Evolutionary conservation across 2,888 invertebrate species (phyloP).

Genomic region (Euphydryas editha): DNA sequence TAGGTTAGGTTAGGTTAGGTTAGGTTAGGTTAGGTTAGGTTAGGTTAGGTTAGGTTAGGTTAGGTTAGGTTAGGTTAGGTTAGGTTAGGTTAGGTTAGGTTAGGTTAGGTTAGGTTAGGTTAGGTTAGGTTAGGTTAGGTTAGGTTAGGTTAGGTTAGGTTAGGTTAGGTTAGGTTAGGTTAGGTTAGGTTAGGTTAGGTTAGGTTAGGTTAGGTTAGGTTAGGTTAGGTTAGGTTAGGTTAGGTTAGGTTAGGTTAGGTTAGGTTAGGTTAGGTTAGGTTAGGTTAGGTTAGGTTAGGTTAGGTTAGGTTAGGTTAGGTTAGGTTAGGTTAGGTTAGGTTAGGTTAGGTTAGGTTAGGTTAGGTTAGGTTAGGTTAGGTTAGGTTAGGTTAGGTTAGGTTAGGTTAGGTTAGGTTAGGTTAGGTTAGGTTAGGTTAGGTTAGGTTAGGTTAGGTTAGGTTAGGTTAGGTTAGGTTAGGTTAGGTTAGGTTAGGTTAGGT

Average conservation of each 20-base stretch:
- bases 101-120: conserved; percentile 34
- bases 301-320: conserved; percentile 19
- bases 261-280: conserved; percentile 36
- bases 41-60: conserved; percentile 35
- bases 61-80: conserved; percentile 34
- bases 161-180: conserved; percentile 33
- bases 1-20: no score
- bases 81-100: conserved; percentile 36
- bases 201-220: conserved; percentile 39
- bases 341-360: conserved; percentile 19
- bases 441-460: conserved; percentile 3
- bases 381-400: conserved; percentile 18
- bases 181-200: conserved; percentile 39
- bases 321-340: conserved; percentile 19
- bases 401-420: conserved; percentile 18
- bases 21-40: conserved; percentile 33
- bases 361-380: conserved; percentile 19
- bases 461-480: no score
- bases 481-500: no score
- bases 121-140: conserved; percentile 33
- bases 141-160: conserved; percentile 34
- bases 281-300: conserved; percentile 24
- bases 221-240: conserved; percentile 36
- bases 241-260: conserved; percentile 38
- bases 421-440: conserved; percentile 14